Evolutionary conservation across 1,140 invertebrate genomes (phyloP).

Genomic region (Melitaea cinxia): DNA sequence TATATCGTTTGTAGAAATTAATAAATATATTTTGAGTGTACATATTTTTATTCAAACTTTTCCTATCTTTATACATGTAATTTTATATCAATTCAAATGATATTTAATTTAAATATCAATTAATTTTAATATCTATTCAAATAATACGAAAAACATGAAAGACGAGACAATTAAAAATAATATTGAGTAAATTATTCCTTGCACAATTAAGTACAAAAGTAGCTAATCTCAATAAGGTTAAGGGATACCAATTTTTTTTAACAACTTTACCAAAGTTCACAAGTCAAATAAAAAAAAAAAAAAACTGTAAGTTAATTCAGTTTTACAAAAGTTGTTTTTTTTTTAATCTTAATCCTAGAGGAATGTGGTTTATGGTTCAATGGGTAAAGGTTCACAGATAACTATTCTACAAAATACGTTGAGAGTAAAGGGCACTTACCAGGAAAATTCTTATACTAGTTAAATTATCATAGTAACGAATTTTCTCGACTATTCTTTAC

Average conservation of each 20-base stretch:
- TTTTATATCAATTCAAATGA: too few relatives aligned
- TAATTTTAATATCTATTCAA: too few relatives aligned
- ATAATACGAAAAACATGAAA: neutral
- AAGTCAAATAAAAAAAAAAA: constrained; percentile 1
- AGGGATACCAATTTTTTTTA: constrained; percentile 9
- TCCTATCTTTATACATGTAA: too few relatives aligned
- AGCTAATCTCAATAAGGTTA: neutral
- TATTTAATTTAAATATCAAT: too few relatives aligned
- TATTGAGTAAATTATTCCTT: neutral
- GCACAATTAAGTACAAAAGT: neutral
- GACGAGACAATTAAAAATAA: neutral
- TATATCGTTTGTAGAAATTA: neutral
- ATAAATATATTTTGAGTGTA: neutral
- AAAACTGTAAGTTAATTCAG: constrained; percentile 14
- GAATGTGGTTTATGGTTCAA: constrained; percentile 68
- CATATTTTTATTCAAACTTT: neutral
- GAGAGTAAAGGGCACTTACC: constrained; percentile 73
- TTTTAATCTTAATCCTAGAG: constrained; percentile 72
- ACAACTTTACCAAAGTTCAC: constrained; percentile 21
- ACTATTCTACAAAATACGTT: constrained; percentile 44
- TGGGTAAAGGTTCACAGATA: constrained; percentile 37
- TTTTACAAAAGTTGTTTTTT: neutral
- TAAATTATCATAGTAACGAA: neutral
- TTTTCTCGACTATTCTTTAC: constrained; percentile 2
- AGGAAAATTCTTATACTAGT: constrained; percentile 51